Percentiles rank a stretch among this genome's conserved stretches.
Evolutionary conservation across 2,797 vertebrate species (phyloP).

Genomic region (Eulemur rubriventer): DNA sequence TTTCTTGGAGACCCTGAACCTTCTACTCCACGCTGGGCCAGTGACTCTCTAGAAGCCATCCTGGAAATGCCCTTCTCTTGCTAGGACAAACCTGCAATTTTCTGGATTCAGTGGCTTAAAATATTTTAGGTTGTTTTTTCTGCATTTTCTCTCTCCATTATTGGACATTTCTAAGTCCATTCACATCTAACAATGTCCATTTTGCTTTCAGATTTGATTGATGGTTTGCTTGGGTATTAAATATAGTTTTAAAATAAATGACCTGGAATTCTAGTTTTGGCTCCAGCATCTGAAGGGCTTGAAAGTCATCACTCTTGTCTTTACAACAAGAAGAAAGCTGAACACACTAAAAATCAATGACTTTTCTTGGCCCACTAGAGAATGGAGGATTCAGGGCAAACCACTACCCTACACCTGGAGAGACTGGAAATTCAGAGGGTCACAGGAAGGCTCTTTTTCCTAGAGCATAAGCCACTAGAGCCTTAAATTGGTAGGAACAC

Average conservation of each 20-base stretch:
- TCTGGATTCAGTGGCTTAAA: neutral
- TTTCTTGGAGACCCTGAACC: neutral
- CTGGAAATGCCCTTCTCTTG: neutral
- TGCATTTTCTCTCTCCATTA: neutral
- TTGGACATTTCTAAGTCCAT: neutral
- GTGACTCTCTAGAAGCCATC: neutral
- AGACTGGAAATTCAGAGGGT: neutral
- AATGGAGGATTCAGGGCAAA: neutral
- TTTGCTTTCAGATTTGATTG: neutral
- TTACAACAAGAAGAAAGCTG: neutral
- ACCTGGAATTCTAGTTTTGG: neutral
- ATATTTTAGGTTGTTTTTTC: neutral
- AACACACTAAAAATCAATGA: neutral
- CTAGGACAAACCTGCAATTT: neutral
- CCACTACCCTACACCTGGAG: neutral
- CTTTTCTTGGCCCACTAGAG: neutral
- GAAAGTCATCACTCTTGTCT: neutral
- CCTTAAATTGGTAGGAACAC: neutral
- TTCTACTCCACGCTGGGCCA: neutral
- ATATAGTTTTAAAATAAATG: neutral
- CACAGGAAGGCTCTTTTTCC: neutral
- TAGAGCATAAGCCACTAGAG: neutral
- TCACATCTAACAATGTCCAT: neutral
- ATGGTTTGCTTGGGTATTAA: neutral
- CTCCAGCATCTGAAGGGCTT: neutral